These are phyloP conservation scores for Scomber japonicus DNA, from an alignment of 2,113 vertebrate species.

Conservation along the genomic window DNA sequence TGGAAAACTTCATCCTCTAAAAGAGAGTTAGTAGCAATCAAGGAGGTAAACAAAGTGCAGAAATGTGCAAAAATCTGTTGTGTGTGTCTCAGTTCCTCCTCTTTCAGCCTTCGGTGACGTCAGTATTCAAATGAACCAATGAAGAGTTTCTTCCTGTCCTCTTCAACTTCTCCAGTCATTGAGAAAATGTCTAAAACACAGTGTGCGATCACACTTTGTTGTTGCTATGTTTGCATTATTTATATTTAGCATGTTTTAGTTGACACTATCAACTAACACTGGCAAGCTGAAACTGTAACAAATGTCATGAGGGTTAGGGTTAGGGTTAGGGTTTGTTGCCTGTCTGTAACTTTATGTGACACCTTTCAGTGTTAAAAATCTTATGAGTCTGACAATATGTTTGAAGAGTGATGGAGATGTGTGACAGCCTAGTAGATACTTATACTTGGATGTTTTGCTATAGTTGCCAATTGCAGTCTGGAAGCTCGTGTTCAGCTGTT, in stretches of 20 bases:
- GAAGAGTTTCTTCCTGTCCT: conserved; percentile 12
- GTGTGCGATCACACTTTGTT: not conserved
- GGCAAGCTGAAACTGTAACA: not conserved
- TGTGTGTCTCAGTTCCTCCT: conserved; percentile 36
- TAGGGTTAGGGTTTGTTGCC: not conserved
- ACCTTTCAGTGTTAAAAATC: not conserved
- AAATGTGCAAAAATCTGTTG: conserved; percentile 25
- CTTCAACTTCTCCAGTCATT: conserved; percentile 28
- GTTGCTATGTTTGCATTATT: not conserved
- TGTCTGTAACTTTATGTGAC: not conserved
- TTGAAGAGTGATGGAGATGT: not conserved
- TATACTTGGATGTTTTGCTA: not conserved
- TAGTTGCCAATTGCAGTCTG: too few species aligned
- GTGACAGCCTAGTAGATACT: too few species aligned
- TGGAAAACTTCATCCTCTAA: not conserved
- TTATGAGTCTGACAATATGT: not conserved
- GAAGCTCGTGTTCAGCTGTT: too few species aligned
- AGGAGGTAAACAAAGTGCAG: not conserved
- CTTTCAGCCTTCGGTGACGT: conserved; percentile 24
- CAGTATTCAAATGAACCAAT: not conserved
- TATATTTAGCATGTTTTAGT: not conserved
- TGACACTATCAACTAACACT: not conserved
- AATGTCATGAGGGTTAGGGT: not conserved
- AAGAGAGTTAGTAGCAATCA: not conserved
- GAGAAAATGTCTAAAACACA: not conserved